phyloP scores from a whole-genome alignment of 1,140 invertebrate species.

The Triops longicaudatus region DNA sequence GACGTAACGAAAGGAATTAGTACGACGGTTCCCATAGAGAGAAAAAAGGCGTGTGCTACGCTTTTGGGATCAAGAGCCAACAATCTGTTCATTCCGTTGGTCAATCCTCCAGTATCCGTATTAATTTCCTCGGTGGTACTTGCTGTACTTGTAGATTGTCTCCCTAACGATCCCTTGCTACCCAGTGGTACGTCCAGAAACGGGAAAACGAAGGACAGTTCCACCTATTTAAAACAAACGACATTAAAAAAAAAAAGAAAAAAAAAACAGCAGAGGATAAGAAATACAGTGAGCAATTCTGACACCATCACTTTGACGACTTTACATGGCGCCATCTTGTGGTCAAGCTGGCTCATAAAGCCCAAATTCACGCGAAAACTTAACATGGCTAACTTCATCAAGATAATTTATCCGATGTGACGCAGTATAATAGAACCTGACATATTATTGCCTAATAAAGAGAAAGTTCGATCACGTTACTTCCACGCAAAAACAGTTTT shows the following conservation, averaged over 20 bases:
- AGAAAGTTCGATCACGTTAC: no score
- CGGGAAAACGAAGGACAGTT: constrained; percentile 13
- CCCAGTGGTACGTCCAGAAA: constrained; percentile 10
- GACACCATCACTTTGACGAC: no score
- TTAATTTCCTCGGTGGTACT: background rate
- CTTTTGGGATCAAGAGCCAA: constrained; percentile 13
- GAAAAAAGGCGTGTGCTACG: background rate
- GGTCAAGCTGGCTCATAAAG: no score
- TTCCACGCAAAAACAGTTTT: no score
- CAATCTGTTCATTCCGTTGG: constrained; percentile 6
- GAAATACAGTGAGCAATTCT: no score
- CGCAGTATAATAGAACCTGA: no score
- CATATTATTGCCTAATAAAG: no score
- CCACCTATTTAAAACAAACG: constrained; percentile 1
- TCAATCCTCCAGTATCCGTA: background rate
- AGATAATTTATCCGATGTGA: no score
- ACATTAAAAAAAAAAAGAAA: background rate
- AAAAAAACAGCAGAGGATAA: background rate
- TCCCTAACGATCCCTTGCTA: background rate
- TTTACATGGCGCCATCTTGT: no score
- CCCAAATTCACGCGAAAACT: no score
- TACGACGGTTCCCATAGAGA: background rate
- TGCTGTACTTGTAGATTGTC: background rate
- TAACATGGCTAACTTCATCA: no score
- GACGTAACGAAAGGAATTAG: constrained; percentile 10